phyloP scores from a whole-genome alignment of 2,797 vertebrate genomes.

The Petrocephalus sullivani region DNA sequence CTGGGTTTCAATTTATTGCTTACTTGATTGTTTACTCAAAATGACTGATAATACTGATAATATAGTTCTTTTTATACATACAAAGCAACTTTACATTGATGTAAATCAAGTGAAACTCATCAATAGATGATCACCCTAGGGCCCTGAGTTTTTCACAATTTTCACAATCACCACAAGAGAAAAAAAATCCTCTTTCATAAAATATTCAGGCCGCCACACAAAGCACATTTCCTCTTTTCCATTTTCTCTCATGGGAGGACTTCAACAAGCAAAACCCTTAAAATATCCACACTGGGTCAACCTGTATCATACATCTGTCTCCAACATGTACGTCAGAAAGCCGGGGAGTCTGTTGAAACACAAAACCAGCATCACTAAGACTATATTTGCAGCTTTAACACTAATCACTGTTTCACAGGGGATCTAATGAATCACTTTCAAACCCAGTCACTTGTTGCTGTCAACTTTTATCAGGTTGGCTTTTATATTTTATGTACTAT shows the following conservation, averaged over 20 bases:
- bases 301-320: background rate
- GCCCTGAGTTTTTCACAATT: background rate
- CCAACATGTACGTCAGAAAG: background rate
- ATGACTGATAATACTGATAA: too few species aligned
- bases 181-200: background rate
- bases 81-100: background rate
- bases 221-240: slow-evolving; percentile 9
- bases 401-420: slow-evolving; percentile 17
- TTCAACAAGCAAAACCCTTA: background rate
- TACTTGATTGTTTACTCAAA: too few species aligned
- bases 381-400: background rate
- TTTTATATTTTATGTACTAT: slow-evolving; percentile 9
- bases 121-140: background rate
- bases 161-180: background rate
- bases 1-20: too few species aligned
- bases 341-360: background rate
- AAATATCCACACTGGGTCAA: slow-evolving; percentile 1
- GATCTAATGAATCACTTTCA: slow-evolving; percentile 24
- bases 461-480: background rate
- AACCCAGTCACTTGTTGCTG: slow-evolving; percentile 31
- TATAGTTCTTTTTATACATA: too few species aligned
- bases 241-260: slow-evolving; percentile 8
- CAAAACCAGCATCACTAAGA: background rate
- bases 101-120: slow-evolving; percentile 13
- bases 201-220: slow-evolving; percentile 18